Conservation (phyloP, 2,113 vertebrate species). For the Prolemur simus region DNA sequence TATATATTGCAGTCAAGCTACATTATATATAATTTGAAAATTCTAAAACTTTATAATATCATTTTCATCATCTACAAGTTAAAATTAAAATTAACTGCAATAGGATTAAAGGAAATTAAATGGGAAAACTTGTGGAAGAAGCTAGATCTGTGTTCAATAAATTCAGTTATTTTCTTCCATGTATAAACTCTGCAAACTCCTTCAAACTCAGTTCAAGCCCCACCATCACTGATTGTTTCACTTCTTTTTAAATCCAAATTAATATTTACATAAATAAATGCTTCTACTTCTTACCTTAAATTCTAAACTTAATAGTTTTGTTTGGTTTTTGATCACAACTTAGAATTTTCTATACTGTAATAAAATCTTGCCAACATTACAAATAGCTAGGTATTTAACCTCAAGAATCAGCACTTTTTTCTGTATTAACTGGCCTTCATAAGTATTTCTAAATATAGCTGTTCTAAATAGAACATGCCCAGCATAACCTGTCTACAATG, state of each 20-base stretch:
- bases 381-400: not conserved
- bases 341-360: not conserved
- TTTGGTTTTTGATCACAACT: not conserved
- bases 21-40: not conserved
- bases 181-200: not conserved
- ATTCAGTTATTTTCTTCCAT: not conserved
- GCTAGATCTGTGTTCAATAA: not conserved
- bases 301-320: not conserved
- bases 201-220: not conserved
- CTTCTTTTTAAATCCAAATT: not conserved
- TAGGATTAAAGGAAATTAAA: not conserved
- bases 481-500: not conserved
- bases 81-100: not conserved
- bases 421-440: not conserved
- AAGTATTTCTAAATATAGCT: not conserved
- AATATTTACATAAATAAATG: not conserved
- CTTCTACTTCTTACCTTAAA: not conserved
- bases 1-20: not conserved
- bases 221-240: not conserved
- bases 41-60: not conserved
- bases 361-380: not conserved
- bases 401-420: conserved; percentile 28
- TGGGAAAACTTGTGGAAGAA: not conserved
- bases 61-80: not conserved
- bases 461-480: not conserved